A percentile compares a stretch with the other conserved stretches of the same genome.
Evolutionary conservation across 2,797 vertebrate genomes (phyloP).

Genomic region (Liparis tanakae): DNA sequence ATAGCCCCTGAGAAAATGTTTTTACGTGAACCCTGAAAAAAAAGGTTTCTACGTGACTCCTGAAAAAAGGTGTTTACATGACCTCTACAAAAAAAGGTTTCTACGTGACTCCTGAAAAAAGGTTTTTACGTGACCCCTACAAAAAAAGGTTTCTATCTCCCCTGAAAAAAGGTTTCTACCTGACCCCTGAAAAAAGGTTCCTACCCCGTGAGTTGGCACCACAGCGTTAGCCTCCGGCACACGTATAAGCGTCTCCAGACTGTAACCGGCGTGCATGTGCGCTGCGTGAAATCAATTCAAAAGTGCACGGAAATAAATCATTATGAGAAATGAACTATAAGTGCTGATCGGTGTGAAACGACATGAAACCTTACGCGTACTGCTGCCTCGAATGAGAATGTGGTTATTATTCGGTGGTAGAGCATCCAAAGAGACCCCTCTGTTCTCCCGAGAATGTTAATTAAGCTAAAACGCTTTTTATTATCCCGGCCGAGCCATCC

Average conservation of each 20-base stretch:
- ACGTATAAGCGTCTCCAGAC: neutral
- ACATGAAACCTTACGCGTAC: slow-evolving; percentile 8
- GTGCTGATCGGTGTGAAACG: slow-evolving; percentile 14
- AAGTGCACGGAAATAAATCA: neutral
- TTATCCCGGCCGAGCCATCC: slow-evolving; percentile 39
- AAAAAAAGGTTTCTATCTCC: no score
- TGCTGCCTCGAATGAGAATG: slow-evolving; percentile 21
- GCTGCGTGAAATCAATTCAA: neutral
- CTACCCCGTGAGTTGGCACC: no score
- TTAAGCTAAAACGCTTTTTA: slow-evolving; percentile 51
- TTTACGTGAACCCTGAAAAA: no score
- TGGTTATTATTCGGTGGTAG: slow-evolving; percentile 27
- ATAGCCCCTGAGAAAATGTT: no score
- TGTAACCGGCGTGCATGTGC: neutral
- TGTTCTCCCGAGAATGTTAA: slow-evolving; percentile 48
- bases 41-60: no score
- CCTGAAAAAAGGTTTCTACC: no score
- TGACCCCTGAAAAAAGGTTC: no score
- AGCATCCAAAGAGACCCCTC: slow-evolving; percentile 19
- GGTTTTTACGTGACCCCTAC: no score
- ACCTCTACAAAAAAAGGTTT: no score
- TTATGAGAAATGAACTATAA: neutral
- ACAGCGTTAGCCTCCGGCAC: neutral
- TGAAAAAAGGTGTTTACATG: no score
- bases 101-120: no score